Percentiles rank a stretch among this genome's conserved stretches.
phyloP scores from a whole-genome alignment of 2,113 vertebrate species.

The Mastomys coucha region DNA sequence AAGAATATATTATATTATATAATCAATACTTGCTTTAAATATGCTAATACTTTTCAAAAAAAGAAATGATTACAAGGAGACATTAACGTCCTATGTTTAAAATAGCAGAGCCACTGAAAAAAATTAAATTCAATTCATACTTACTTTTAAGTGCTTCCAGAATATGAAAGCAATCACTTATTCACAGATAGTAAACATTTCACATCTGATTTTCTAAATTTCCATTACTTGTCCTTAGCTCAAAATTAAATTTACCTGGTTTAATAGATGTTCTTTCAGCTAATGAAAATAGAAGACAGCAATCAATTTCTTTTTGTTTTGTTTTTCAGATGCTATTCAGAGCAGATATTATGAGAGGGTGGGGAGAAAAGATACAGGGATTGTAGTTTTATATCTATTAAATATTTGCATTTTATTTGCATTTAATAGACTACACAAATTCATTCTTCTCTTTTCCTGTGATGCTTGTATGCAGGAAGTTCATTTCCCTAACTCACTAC shows the following conservation, averaged over 20 bases:
- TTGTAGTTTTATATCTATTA: background rate
- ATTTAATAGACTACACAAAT: background rate
- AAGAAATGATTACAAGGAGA: background rate
- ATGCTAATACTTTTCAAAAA: background rate
- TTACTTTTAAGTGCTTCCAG: background rate
- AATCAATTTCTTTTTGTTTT: background rate
- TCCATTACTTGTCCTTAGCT: background rate
- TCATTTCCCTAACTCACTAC: background rate
- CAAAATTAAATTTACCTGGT: constrained; percentile 31
- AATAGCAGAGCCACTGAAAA: background rate
- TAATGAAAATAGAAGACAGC: background rate
- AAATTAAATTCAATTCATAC: background rate
- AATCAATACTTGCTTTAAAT: background rate
- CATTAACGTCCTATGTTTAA: background rate
- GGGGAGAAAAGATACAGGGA: background rate
- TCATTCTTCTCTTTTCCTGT: background rate
- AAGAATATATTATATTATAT: background rate
- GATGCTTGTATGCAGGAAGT: background rate
- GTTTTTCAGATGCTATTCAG: background rate
- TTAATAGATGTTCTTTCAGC: background rate
- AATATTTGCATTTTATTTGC: constrained; percentile 40
- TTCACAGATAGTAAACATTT: constrained; percentile 42
- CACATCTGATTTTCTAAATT: constrained; percentile 28
- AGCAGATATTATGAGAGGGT: background rate
- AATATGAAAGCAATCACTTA: constrained; percentile 14